Evolutionary conservation across 2,888 invertebrate species (phyloP), one percentile per base, ranked within the genome.

Genomic region (Acrobasis repandana): DNA sequence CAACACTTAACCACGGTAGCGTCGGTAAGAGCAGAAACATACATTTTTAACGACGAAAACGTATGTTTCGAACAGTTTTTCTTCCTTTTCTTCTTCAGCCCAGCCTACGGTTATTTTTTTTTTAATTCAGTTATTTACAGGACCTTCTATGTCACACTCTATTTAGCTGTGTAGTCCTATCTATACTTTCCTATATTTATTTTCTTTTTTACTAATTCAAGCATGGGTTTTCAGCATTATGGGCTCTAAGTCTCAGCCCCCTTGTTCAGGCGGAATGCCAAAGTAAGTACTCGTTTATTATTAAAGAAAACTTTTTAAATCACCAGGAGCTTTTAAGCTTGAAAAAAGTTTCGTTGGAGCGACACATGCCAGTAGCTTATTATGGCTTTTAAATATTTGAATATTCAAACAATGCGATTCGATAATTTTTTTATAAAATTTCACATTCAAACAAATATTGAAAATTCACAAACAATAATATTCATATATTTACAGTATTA

Each of bases 191-290:
- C 77, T 68, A 72, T 73, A 72, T 76, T 79, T 78, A 75, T 80
- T 82, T 84, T 79, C 70, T 80, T 86, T 83, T 82, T 82, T 82
- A 91, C 91, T 91, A 92, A 91, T 85, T 79, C 75, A 80, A 82
- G 92, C 92, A 91, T 92, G 91, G 88, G 82, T 91, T 92, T 92
- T 90, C 93, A 93, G 93, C 92, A 78, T 87, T 93, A 80, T 92
- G 92, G 92, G 90, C 88, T 73, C 82, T 93, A 86, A 85, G 84
- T 81, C 83, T 92, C 80, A 86, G 86, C 82, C 91, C 92, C 66
- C 85, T 92, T 80, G 88, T 92, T 68, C 89, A 89, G 85, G 91
- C 92, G 79, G 91, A 93, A 88, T 93, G 93, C 87, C 92, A 93
- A 77, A 92, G 93, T 93, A 86, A 92, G 92, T 92, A 91, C 72